Conservation (phyloP, 2,113 vertebrate species). For the Hemibagrus wyckioides region DNA sequence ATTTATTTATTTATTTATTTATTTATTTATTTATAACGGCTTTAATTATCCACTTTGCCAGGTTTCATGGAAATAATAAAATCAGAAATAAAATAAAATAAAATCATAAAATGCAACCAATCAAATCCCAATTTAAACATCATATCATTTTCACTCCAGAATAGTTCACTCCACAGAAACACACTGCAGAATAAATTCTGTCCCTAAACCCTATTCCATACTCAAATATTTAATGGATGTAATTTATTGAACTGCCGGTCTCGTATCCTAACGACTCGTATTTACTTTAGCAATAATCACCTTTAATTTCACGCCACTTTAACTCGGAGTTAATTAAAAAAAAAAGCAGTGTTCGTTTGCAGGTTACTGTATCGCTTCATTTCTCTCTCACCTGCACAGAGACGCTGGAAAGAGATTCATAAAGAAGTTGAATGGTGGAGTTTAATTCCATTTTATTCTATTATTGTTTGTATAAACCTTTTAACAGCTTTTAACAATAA, state of each 20-base stretch:
- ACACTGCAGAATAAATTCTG: neutral
- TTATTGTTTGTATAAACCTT: neutral
- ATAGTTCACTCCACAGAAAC: neutral
- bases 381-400: slow-evolving; percentile 62
- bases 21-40: no score
- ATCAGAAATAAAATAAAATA: neutral
- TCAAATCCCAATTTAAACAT: neutral
- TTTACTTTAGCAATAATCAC: slow-evolving; percentile 78
- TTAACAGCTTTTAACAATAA: neutral
- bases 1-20: no score
- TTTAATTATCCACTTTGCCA: no score
- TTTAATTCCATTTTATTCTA: neutral
- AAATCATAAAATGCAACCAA: neutral
- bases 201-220: slow-evolving; percentile 54
- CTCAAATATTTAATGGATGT: slow-evolving; percentile 72
- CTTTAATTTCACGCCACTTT: slow-evolving; percentile 82
- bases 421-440: neutral
- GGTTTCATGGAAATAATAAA: no score
- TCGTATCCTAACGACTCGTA: slow-evolving; percentile 78
- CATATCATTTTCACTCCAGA: neutral
- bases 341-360: slow-evolving; percentile 73
- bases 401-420: slow-evolving; percentile 31
- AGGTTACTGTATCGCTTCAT: slow-evolving; percentile 55
- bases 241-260: slow-evolving; percentile 72
- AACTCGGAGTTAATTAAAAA: slow-evolving; percentile 81